Evolutionary conservation across 2,113 vertebrate species (phyloP), one percentile per base, ranked within the genome.

Genomic region (Globicephala melas): DNA sequence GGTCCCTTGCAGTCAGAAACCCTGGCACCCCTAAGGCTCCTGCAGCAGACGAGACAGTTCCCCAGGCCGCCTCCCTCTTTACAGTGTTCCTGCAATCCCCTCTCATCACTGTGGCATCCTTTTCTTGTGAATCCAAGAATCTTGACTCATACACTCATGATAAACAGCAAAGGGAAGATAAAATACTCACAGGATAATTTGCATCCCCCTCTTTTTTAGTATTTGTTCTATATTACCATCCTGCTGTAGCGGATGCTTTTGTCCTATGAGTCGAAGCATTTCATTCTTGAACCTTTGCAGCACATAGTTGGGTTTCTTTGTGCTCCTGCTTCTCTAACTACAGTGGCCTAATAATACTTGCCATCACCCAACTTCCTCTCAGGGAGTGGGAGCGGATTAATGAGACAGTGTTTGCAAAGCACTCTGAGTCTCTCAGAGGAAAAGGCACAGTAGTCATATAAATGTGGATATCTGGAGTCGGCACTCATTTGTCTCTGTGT

Each of bases 401-500:
- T 89, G 96, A 97, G 92, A 91, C 87, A 80, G 82, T 90, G 87
- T 97, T 97, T 97, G 83, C 81, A 74, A 87, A 95, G 94, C 38
- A 31, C 86, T 91, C 70, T 0, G 21, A 82, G 86, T 62, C 55
- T 87, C 74, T 81, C 70, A 0, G 25, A 81, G 65, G 94, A 94
- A 94, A 91, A 97, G 92, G 67, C 87, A 44, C 26, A 28, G 36
- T 62, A 88, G 96, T 94, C 84, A 41, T 31, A 92, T 26, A 73
- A 96, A 77, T 80, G 96, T 92, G 92, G 79, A 26, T 87, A 93
- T 96, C 83, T 96, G 12, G 58, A 89, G 92, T 88, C 74, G 94
- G 90, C 87, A 74, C 77, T 97, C 79, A 25, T 95, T 98, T 97
- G 85, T 97, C 79, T 96, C 97, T 97, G 71, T 91, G 89, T 97